These are phyloP conservation scores for Gymnothorax reevesii DNA, from an alignment of 2,797 vertebrate species.

Conservation along the genomic window DNA sequence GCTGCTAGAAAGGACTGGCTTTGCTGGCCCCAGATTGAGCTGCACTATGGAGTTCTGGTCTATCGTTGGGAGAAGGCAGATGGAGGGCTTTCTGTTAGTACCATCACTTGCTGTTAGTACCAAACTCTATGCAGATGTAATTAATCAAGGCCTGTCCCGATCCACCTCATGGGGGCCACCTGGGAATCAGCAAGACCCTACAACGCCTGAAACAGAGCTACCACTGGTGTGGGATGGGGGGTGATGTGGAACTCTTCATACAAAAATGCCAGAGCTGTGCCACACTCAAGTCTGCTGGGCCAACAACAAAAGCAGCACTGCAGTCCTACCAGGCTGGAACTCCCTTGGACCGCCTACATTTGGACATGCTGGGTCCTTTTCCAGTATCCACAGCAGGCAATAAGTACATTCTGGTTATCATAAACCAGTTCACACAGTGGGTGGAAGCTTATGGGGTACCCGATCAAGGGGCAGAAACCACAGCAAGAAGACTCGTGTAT, in stretches of 20 bases:
- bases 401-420: slow-evolving; percentile 36
- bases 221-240: slow-evolving; percentile 40
- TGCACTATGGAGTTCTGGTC: slow-evolving; percentile 21
- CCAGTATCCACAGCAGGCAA: slow-evolving; percentile 33
- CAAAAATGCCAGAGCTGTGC: slow-evolving; percentile 26
- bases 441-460: slow-evolving; percentile 23
- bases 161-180: slow-evolving; percentile 29
- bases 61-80: slow-evolving; percentile 20
- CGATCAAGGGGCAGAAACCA: slow-evolving; percentile 40
- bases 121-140: slow-evolving; percentile 20
- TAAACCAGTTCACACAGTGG: slow-evolving; percentile 33
- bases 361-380: slow-evolving; percentile 36
- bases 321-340: slow-evolving; percentile 36
- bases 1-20: slow-evolving; percentile 36
- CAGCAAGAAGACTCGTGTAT: slow-evolving; percentile 37
- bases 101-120: slow-evolving; percentile 23
- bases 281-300: slow-evolving; percentile 8
- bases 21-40: slow-evolving; percentile 26
- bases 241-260: slow-evolving; percentile 29
- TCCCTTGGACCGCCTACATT: slow-evolving; percentile 34
- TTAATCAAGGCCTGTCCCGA: slow-evolving; percentile 31
- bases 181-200: slow-evolving; percentile 30
- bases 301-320: slow-evolving; percentile 18
- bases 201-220: not conserved
- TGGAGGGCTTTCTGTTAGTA: no score